phyloP scores from a whole-genome alignment of 2,113 vertebrate genomes.

The Spea bombifrons region DNA sequence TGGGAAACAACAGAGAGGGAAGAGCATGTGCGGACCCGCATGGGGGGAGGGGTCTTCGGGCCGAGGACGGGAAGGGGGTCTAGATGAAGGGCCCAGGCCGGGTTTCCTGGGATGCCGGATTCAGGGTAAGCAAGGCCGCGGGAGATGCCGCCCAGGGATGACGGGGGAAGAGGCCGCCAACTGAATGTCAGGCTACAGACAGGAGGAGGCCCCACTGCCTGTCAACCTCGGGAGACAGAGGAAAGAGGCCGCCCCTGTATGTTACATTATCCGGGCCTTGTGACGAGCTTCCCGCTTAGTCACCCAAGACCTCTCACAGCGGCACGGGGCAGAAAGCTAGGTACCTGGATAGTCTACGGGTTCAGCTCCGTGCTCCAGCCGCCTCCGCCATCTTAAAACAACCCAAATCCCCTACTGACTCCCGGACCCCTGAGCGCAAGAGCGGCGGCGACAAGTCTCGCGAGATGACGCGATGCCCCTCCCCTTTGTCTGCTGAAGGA shows the following conservation, averaged over 20 bases:
- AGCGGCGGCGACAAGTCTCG: conserved; percentile 49
- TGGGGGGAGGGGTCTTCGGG: not conserved
- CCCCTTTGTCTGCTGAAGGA: not conserved
- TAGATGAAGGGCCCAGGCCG: not conserved
- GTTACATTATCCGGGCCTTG: conserved; percentile 54
- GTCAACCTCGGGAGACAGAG: not conserved
- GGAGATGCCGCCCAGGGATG: not conserved
- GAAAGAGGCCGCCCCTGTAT: conserved; percentile 39
- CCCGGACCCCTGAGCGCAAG: conserved; percentile 43
- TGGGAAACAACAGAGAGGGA: not conserved
- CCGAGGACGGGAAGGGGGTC: not conserved
- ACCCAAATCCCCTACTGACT: conserved; percentile 40
- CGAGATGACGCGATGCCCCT: conserved; percentile 46
- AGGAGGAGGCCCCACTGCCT: not conserved
- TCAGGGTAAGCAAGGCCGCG: no score
- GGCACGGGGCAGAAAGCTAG: not conserved
- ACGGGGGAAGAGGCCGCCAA: not conserved
- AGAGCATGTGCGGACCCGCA: no score
- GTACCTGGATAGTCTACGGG: conserved; percentile 41
- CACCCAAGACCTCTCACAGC: conserved; percentile 24
- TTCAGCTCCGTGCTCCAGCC: conserved; percentile 40
- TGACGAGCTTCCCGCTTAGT: conserved; percentile 9
- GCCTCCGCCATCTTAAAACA: conserved; percentile 47
- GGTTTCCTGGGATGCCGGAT: not conserved
- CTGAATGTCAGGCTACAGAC: not conserved